Base-by-base conservation (phyloP, 2,888 invertebrate species). In the Lapara coniferarum region DNA sequence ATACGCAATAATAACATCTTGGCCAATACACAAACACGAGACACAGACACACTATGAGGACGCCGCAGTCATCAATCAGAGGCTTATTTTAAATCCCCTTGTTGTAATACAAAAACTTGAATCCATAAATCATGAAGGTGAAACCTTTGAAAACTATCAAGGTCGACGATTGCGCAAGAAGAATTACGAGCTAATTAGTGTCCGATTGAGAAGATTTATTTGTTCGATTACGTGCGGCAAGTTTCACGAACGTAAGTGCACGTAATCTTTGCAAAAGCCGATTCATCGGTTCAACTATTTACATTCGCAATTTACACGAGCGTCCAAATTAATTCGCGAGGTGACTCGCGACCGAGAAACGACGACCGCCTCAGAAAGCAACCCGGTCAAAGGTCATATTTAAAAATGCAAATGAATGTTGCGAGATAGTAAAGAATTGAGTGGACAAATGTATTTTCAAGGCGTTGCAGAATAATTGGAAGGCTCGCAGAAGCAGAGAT, bases 381-480 rank as follows among this genome's bases (percentile, higher is more conserved):
- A 73, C 74, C 77, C 80, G 80, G 80, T 71, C 73, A 76, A 76
- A 83, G 80, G 81, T 78, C 77, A 81, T 77, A 19, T 74, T 78
- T 72, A 73, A 74, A 80, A 78, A 80, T 79, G 75, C 77, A 78
- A 83, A 84, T 81, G 74, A 30, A 70, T 70, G 72, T 73, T 70
- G 58, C 51, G 51, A 30, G 76, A 77, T 37, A 67, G 66, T 68
- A 76, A 76, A 70, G 75, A 71, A 72, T 71, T 69, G 72, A 75
- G 73, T 73, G 74, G 74, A 77, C 72, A 80, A 80, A 80, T 81
- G 76, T 81, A 84, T 83, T 84, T 84, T 83, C 81, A 83, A 85
- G 84, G 80, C 81, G 82, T 87, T 87, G 84, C 87, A 85, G 87
- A 84, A 86, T 81, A 79, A 78, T 79, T 75, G 78, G 74, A 76